Conservation (phyloP, 2,113 vertebrate species). For the Zosterops borbonicus region DNA sequence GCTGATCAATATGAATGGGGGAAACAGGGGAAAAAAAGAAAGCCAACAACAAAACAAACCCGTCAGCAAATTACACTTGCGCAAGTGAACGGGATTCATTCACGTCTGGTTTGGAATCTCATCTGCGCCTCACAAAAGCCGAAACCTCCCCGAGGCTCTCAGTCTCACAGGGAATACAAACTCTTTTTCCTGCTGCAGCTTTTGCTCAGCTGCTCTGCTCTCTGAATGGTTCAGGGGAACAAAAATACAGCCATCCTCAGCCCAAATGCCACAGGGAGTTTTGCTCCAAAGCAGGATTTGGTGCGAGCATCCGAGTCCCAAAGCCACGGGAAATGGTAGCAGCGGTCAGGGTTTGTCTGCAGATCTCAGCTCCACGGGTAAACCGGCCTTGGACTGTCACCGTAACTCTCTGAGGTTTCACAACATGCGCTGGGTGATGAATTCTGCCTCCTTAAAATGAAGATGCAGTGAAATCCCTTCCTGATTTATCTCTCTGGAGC, state of each 20-base stretch:
- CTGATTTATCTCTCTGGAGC: background rate
- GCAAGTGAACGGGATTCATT: background rate
- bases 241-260: background rate
- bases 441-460: background rate
- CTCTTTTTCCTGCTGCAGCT: background rate
- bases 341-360: background rate
- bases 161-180: background rate
- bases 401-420: background rate
- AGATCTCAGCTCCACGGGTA: background rate
- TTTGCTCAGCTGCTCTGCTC: slow-evolving; percentile 32
- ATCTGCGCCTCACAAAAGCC: slow-evolving; percentile 31
- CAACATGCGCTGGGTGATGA: background rate
- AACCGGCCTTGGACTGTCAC: slow-evolving; percentile 10
- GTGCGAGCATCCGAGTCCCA: background rate
- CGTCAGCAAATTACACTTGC: slow-evolving; percentile 14
- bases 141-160: background rate
- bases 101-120: slow-evolving; percentile 18
- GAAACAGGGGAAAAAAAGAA: background rate
- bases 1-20: slow-evolving; percentile 2
- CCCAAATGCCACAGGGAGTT: background rate
- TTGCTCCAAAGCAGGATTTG: background rate
- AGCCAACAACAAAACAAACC: background rate
- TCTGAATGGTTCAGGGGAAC: background rate
- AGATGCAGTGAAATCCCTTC: background rate
- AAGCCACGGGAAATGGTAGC: background rate